phyloP scores from a whole-genome alignment of 64 coral and sea anemone species.

The Acropora tenuis region DNA sequence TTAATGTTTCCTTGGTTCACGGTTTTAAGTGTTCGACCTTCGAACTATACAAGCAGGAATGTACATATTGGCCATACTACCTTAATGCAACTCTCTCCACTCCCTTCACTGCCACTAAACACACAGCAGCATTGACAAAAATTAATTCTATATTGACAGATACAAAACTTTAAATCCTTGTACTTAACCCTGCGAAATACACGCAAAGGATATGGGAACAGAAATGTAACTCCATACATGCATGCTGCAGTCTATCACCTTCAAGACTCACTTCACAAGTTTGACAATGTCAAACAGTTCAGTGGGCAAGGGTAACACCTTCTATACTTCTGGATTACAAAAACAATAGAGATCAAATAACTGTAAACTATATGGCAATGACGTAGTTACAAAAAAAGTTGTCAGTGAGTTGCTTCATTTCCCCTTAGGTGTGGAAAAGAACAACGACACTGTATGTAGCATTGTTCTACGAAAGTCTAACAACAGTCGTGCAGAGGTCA shows the following conservation, averaged over 20 bases:
- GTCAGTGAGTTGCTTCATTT: neutral
- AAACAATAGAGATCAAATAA: neutral
- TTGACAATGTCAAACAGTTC: slow-evolving; percentile 71
- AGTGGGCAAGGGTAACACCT: slow-evolving; percentile 70
- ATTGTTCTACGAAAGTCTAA: neutral
- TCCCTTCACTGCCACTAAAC: no score
- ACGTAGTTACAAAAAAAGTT: no score
- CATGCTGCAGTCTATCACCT: slow-evolving; percentile 61
- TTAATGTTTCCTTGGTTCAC: no score
- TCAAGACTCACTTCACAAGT: slow-evolving; percentile 64
- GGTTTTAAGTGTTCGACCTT: no score
- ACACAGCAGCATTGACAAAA: no score
- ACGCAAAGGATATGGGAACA: neutral
- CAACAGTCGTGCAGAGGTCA: neutral
- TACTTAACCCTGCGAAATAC: neutral
- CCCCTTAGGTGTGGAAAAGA: slow-evolving; percentile 1
- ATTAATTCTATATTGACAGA: no score
- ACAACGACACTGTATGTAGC: neutral
- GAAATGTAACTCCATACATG: slow-evolving; percentile 33
- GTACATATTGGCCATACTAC: no score
- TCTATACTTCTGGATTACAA: neutral
- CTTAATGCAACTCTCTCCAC: no score
- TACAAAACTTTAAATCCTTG: no score
- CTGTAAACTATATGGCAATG: no score
- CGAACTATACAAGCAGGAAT: no score